These are phyloP conservation scores for Nicator chloris DNA, from an alignment of 2,113 vertebrate genomes.

Conservation along the genomic window DNA sequence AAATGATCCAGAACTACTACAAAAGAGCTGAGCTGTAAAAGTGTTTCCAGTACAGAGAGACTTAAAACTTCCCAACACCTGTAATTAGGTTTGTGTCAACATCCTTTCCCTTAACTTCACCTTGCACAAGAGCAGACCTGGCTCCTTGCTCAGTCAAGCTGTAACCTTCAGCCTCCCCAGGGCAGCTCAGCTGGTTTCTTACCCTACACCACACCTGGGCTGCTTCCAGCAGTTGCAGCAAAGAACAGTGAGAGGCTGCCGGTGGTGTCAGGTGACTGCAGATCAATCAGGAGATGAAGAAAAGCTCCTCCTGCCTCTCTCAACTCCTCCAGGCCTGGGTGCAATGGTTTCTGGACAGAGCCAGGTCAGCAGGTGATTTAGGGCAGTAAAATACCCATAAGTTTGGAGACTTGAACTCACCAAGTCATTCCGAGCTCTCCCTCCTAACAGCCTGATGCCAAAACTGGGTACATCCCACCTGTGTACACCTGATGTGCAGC, in stretches of 20 bases:
- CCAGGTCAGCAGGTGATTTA: not conserved
- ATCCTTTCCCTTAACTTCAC: not conserved
- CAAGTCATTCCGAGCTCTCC: not conserved
- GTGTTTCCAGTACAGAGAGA: not conserved
- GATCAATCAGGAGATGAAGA: not conserved
- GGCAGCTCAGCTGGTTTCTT: not conserved
- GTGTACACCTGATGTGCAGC: not conserved
- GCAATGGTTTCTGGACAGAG: not conserved
- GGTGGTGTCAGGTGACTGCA: not conserved
- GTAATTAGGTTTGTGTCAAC: not conserved
- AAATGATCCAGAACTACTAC: not conserved
- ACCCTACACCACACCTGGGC: not conserved
- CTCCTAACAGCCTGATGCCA: not conserved
- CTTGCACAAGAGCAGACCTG: not conserved
- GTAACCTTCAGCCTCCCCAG: not conserved
- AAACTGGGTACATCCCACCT: not conserved
- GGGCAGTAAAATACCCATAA: not conserved
- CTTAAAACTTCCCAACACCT: not conserved
- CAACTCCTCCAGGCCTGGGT: not conserved
- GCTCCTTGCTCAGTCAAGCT: not conserved
- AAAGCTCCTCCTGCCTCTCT: not conserved
- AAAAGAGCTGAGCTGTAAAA: not conserved
- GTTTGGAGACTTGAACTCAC: not conserved
- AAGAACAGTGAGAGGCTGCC: not conserved
- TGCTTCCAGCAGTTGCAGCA: not conserved